These are phyloP conservation scores for Callimorpha dominula DNA, from an alignment of 2,888 invertebrate genomes.

Conservation along the genomic window DNA sequence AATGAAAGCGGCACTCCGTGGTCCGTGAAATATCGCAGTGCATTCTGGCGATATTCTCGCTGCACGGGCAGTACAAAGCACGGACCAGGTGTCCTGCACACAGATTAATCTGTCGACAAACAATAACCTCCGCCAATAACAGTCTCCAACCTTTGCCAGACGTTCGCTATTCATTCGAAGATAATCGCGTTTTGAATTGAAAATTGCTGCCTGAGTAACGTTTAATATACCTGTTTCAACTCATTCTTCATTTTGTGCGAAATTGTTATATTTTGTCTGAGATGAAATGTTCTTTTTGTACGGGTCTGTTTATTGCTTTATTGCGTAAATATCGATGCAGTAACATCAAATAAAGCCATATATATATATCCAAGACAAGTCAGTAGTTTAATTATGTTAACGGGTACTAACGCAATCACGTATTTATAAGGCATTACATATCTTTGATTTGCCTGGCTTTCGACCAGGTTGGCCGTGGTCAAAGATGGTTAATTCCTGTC, in stretches of 20 bases:
- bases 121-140: conserved; percentile 61
- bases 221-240: conserved; percentile 13
- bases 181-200: conserved; percentile 53
- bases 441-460: no score
- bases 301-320: background rate
- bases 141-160: conserved; percentile 34
- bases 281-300: conserved; percentile 2
- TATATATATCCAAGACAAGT: no score
- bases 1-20: conserved; percentile 56
- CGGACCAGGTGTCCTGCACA: conserved; percentile 62
- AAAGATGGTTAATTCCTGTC: no score
- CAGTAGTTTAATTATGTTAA: no score
- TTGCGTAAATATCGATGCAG: no score
- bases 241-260: background rate
- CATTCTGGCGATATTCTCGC: conserved; percentile 38
- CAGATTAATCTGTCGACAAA: conserved; percentile 71
- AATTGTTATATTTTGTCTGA: background rate
- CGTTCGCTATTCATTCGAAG: conserved; percentile 49
- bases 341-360: no score
- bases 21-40: conserved; percentile 57
- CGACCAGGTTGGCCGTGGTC: no score
- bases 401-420: no score
- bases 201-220: conserved; percentile 22
- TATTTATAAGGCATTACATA: no score
- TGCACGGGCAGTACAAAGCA: conserved; percentile 22